phyloP scores from a whole-genome alignment of 2,797 vertebrate genomes.

The Eremophila alpestris region DNA sequence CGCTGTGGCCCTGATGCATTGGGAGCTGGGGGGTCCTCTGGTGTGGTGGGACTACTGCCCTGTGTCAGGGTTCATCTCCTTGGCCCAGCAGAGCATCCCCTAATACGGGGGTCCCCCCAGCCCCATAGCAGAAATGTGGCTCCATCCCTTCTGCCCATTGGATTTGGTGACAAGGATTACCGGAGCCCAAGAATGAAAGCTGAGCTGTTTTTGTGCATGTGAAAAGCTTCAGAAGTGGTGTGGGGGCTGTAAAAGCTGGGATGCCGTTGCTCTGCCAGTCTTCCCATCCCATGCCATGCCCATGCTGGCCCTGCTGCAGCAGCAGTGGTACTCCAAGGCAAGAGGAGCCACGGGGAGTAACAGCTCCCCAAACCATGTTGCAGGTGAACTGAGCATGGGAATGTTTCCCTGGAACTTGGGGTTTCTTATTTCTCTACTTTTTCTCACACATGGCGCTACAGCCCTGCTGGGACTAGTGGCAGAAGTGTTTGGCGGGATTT shows the following conservation, averaged over 20 bases:
- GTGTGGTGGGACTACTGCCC: not conserved
- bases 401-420: fast-evolving
- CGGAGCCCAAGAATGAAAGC: not conserved
- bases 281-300: fast-evolving
- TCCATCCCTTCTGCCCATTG: not conserved
- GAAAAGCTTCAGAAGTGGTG: fast-evolving
- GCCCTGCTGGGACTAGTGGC: fast-evolving
- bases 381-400: not conserved
- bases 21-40: not conserved
- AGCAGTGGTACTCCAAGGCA: not conserved
- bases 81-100: fast-evolving
- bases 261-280: fast-evolving
- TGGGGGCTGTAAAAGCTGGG: not conserved
- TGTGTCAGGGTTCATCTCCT: not conserved
- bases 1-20: fast-evolving
- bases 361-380: not conserved
- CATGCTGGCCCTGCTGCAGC: fast-evolving
- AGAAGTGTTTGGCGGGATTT: not conserved
- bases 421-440: not conserved
- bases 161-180: not conserved
- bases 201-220: not conserved
- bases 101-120: fast-evolving
- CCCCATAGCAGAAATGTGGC: not conserved
- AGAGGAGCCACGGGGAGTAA: not conserved
- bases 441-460: fast-evolving